Evolutionary conservation across 2,113 vertebrate species (phyloP), one percentile per base, ranked within the genome.

Genomic region (Misgurnus mizolepis): DNA sequence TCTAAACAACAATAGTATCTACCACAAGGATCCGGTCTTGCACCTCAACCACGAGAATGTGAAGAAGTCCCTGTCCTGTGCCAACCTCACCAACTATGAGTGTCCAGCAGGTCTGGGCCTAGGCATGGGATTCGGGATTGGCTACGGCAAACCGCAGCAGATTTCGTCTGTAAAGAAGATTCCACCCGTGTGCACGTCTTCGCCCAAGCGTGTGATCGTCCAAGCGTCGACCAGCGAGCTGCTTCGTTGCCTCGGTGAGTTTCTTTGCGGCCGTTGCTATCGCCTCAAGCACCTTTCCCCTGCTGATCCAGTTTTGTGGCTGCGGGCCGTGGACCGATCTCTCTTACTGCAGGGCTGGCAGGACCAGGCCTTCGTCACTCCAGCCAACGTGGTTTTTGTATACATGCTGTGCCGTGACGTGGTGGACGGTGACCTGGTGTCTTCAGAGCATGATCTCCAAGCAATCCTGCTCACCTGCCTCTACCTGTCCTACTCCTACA

Each of bases 401-500:
- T 95, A 95, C 88, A 91, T 95, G 94, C 90, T 95, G 82, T 94
- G 93, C 55, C 89, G 94, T 0, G 92, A 94, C 17, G 93, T 93
- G 0, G 92, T 95, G 83, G 92, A 93, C 6, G 94, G 94, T 0
- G 92, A 94, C 73, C 82, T 87, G 65, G 90, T 94, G 79, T 87
- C 90, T 15, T 93, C 92, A 3, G 94, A 95, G 84, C 93, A 92
- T 8, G 92, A 95, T 85, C 88, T 95, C 50, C 94, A 93, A 81
- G 94, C 94, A 55, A 90, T 90, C 34, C 91, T 95, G 55, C 90
- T 95, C 72, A 95, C 94, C 81, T 95, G 94, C 84, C 92, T 95
- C 77, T 95, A 95, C 86, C 89, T 95, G 88, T 94, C 94, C 83
- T 95, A 95, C 89, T 94, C 94, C 70, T 95, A 95, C 91, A 95